These are phyloP conservation scores for Zaprionus obscuricornis DNA, from an alignment of 2,888 invertebrate species.

Conservation along the genomic window DNA sequence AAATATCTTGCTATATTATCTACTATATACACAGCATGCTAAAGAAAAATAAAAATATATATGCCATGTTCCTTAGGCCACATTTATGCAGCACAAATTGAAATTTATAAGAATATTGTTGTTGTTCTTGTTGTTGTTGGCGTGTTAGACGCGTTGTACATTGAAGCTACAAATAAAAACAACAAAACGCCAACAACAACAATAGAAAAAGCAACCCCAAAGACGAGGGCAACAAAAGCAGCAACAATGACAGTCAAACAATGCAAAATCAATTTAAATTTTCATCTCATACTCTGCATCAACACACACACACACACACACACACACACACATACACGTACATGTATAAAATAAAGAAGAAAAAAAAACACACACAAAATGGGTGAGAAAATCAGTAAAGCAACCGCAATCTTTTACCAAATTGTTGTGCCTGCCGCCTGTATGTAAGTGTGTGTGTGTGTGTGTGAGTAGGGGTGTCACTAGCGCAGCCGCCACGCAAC, in stretches of 20 bases:
- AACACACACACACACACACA: slow-evolving; percentile 16
- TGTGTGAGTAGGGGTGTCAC: slow-evolving; percentile 44
- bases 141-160: too few relatives aligned
- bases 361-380: slow-evolving; percentile 49
- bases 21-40: slow-evolving; percentile 17
- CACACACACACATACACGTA: slow-evolving; percentile 23
- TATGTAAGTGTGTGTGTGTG: slow-evolving; percentile 21
- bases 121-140: slow-evolving; percentile 40
- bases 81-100: slow-evolving; percentile 69
- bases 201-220: slow-evolving; percentile 40
- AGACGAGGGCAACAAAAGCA: slow-evolving; percentile 54
- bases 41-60: slow-evolving; percentile 11
- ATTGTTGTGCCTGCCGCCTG: slow-evolving; percentile 62
- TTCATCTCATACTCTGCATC: slow-evolving; percentile 60
- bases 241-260: slow-evolving; percentile 72
- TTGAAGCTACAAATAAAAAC: not conserved
- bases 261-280: slow-evolving; percentile 81
- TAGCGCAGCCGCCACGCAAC: slow-evolving; percentile 63
- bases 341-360: not conserved
- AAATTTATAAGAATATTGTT: slow-evolving; percentile 76
- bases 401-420: slow-evolving; percentile 79
- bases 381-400: slow-evolving; percentile 78
- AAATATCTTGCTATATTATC: slow-evolving; percentile 21
- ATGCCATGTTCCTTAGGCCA: slow-evolving; percentile 6
- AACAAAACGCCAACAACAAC: slow-evolving; percentile 27